phyloP scores from a whole-genome alignment of 2,113 vertebrate species.

The Xiphophorus couchianus region DNA sequence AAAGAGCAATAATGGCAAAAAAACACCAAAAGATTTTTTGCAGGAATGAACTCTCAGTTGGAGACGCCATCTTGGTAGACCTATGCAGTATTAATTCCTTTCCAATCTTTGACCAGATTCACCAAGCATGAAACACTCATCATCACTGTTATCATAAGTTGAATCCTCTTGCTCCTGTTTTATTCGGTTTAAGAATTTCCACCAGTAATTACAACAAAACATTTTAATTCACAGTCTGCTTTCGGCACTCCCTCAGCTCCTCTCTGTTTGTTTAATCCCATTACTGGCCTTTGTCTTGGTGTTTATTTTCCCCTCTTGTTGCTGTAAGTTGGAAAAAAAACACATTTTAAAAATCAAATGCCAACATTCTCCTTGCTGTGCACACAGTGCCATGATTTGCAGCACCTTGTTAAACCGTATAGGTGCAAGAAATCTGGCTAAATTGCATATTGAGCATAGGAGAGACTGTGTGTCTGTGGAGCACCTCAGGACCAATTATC shows the following conservation, averaged over 20 bases:
- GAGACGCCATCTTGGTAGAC: background rate
- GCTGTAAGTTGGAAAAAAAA: background rate
- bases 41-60: background rate
- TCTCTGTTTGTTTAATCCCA: background rate
- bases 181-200: background rate
- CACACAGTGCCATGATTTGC: constrained; percentile 43
- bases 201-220: background rate
- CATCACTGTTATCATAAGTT: background rate
- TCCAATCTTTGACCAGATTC: background rate
- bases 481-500: constrained; percentile 72
- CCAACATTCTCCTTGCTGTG: constrained; percentile 30
- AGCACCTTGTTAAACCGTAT: constrained; percentile 53
- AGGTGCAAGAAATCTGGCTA: constrained; percentile 54
- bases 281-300: background rate
- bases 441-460: constrained; percentile 59
- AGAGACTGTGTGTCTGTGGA: constrained; percentile 16
- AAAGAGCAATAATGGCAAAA: too few species aligned
- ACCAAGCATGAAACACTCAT: background rate
- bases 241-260: background rate
- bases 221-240: background rate
- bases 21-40: too few species aligned
- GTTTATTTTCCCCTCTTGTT: background rate
- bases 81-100: background rate
- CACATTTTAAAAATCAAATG: too few species aligned
- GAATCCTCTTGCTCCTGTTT: background rate